Percentiles rank a stretch among this genome's conserved stretches.
phyloP scores from a whole-genome alignment of 2,888 invertebrate genomes.

The Ennomos fuscantarius region DNA sequence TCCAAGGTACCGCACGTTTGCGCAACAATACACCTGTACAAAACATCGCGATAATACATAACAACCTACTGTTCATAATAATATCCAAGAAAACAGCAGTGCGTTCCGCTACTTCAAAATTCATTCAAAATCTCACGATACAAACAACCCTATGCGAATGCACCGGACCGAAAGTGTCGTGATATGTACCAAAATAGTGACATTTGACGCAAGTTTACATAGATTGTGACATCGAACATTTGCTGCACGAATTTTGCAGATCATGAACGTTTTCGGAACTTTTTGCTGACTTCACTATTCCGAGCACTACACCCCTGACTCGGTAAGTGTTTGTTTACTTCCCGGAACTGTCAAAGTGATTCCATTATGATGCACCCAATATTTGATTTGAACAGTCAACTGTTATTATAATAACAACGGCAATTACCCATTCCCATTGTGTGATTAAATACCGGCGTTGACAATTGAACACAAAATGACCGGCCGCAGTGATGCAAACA shows the following conservation, averaged over 20 bases:
- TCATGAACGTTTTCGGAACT: slow-evolving; percentile 59
- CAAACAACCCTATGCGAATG: slow-evolving; percentile 57
- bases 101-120: slow-evolving; percentile 4
- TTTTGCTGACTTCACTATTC: slow-evolving; percentile 46
- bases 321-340: slow-evolving; percentile 49
- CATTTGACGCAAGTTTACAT: slow-evolving; percentile 64
- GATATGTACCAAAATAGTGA: slow-evolving; percentile 71
- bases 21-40: not conserved
- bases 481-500: slow-evolving; percentile 26
- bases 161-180: slow-evolving; percentile 64
- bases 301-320: slow-evolving; percentile 32
- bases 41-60: slow-evolving; percentile 17
- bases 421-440: slow-evolving; percentile 40
- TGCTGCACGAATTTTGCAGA: slow-evolving; percentile 39
- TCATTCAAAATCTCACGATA: not conserved
- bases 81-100: slow-evolving; percentile 6
- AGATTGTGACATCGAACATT: slow-evolving; percentile 56
- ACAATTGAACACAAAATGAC: slow-evolving; percentile 42
- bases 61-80: not conserved
- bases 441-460: slow-evolving; percentile 35
- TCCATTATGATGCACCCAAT: slow-evolving; percentile 29
- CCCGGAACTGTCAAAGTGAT: slow-evolving; percentile 18
- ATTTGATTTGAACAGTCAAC: slow-evolving; percentile 31
- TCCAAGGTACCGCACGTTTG: slow-evolving; percentile 14
- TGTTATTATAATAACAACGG: slow-evolving; percentile 43